Conservation (phyloP, 2,113 vertebrate species). For the Zosterops japonicus region DNA sequence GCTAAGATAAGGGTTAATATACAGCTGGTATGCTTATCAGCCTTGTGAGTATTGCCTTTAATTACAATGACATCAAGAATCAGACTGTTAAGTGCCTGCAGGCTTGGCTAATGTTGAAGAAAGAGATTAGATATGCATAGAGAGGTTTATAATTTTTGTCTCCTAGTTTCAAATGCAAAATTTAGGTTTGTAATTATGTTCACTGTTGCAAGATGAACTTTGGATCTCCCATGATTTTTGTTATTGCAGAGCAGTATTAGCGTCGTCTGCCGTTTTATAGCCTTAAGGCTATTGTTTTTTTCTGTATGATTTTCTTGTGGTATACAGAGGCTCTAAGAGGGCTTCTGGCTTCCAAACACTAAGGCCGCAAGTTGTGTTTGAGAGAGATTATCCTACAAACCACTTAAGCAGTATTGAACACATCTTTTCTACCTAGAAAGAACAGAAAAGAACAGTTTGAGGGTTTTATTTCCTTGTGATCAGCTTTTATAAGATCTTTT, state of each 20-base stretch:
- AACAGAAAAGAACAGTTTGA: background rate
- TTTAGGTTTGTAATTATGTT: conserved; percentile 13
- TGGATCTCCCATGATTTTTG: background rate
- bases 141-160: conserved; percentile 25
- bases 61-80: conserved; percentile 49
- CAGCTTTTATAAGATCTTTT: background rate
- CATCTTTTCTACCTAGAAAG: background rate
- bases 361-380: background rate
- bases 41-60: conserved; percentile 43
- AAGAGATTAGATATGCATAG: conserved; percentile 18
- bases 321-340: background rate
- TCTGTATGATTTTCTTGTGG: background rate
- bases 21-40: conserved; percentile 42
- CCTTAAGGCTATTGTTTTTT: background rate
- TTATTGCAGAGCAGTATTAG: background rate
- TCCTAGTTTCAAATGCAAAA: conserved; percentile 32
- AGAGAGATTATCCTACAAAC: background rate
- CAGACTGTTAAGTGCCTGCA: background rate
- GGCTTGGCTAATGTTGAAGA: conserved; percentile 44
- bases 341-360: background rate
- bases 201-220: conserved; percentile 27
- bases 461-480: background rate
- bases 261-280: background rate
- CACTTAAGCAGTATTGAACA: background rate
- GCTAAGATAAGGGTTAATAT: conserved; percentile 46